These are phyloP conservation scores for Leptogaster cylindrica DNA, from an alignment of 2,888 invertebrate genomes.

Conservation along the genomic window DNA sequence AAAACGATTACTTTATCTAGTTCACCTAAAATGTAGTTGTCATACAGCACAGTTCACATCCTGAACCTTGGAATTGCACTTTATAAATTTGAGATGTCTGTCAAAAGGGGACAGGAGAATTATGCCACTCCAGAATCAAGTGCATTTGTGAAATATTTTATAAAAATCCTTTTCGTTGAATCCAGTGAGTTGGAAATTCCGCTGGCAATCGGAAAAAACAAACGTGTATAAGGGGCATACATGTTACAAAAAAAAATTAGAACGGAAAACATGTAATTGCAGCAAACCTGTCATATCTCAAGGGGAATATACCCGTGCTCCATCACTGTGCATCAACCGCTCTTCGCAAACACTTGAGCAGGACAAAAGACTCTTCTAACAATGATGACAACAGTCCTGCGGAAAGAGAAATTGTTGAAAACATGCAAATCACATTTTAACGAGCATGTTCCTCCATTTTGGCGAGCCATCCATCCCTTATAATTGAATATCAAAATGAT, in stretches of 20 bases:
- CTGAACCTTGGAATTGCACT: background rate
- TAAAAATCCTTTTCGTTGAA: background rate
- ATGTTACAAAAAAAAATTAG: slow-evolving; percentile 23
- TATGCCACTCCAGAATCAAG: background rate
- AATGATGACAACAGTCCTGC: slow-evolving; percentile 2
- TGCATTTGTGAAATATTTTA: slow-evolving; percentile 25
- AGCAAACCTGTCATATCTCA: slow-evolving; percentile 33
- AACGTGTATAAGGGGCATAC: slow-evolving; percentile 6
- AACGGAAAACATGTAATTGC: slow-evolving; percentile 22
- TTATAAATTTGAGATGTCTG: background rate
- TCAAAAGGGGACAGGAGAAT: background rate
- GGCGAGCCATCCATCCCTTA: slow-evolving; percentile 9
- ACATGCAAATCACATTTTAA: slow-evolving; percentile 42
- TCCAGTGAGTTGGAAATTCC: slow-evolving; percentile 15
- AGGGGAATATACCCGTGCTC: background rate
- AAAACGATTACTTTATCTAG: background rate
- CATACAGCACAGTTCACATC: background rate
- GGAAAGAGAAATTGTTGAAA: slow-evolving; percentile 27
- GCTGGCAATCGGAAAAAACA: slow-evolving; percentile 13
- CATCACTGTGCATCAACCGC: slow-evolving; percentile 32
- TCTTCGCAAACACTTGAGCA: slow-evolving; percentile 17
- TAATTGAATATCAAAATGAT: slow-evolving; percentile 40
- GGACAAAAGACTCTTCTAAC: slow-evolving; percentile 23
- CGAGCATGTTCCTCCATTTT: slow-evolving; percentile 31
- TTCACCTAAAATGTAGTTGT: slow-evolving; percentile 15